Conservation (phyloP, 2,888 invertebrate species). For the Caenorhabditis zanzibari region DNA sequence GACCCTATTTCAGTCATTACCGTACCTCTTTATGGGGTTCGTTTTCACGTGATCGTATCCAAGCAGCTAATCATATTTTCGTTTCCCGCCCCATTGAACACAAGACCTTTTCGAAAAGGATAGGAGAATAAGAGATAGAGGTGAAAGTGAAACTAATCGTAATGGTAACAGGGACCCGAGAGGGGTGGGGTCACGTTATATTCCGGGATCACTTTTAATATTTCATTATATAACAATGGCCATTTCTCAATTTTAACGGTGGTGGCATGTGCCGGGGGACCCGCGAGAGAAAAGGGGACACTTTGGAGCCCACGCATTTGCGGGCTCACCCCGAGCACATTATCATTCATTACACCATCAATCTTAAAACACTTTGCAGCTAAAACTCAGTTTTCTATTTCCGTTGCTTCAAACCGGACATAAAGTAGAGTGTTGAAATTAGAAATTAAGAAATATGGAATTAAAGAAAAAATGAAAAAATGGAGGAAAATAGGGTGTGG, state of each 20-base stretch:
- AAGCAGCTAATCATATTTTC: constrained; percentile 46
- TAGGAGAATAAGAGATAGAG: constrained; percentile 3
- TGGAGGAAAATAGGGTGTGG: constrained; percentile 46
- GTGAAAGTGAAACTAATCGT: constrained; percentile 36
- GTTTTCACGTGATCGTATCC: constrained; percentile 44
- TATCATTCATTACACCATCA: constrained; percentile 53
- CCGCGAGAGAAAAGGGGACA: constrained; percentile 19
- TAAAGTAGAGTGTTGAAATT: not conserved
- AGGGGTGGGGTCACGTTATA: not conserved
- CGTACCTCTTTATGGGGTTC: constrained; percentile 22
- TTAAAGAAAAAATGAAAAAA: constrained; percentile 23
- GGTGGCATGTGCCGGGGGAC: not conserved
- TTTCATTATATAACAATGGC: constrained; percentile 18
- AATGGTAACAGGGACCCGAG: constrained; percentile 31
- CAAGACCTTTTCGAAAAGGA: constrained; percentile 20
- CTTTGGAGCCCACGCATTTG: constrained; percentile 44
- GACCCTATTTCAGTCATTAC: constrained; percentile 26
- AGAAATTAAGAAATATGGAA: constrained; percentile 23
- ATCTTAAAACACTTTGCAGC: constrained; percentile 40
- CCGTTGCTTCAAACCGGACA: not conserved
- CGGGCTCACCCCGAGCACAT: constrained; percentile 34
- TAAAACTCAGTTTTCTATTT: not conserved
- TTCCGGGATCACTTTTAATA: constrained; percentile 11
- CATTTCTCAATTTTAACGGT: constrained; percentile 32
- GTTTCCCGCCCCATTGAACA: constrained; percentile 51